These are phyloP conservation scores for Agrilus cyanescens DNA, from an alignment of 2,888 invertebrate genomes.

Conservation along the genomic window DNA sequence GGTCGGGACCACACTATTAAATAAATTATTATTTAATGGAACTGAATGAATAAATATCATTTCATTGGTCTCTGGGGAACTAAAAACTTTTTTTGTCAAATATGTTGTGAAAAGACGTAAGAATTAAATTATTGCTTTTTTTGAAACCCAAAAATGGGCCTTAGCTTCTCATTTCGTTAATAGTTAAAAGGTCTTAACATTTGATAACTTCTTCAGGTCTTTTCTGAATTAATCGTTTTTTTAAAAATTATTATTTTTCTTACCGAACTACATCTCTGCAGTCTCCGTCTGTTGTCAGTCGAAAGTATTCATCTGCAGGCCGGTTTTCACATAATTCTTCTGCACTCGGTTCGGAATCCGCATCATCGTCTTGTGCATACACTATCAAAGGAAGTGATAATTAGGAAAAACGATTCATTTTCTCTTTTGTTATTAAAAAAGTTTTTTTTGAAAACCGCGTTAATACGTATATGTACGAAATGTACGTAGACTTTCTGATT, in stretches of 20 bases:
- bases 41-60: too few relatives aligned
- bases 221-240: not conserved
- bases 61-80: too few relatives aligned
- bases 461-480: too few relatives aligned
- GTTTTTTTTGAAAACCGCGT: too few relatives aligned
- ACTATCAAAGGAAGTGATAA: constrained; percentile 28
- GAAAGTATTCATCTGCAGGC: constrained; percentile 86
- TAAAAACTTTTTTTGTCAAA: too few relatives aligned
- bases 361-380: constrained; percentile 54
- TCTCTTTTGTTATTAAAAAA: too few relatives aligned
- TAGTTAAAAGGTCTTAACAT: constrained; percentile 1
- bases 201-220: not conserved
- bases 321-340: constrained; percentile 81
- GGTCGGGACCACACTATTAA: too few relatives aligned
- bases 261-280: constrained; percentile 91
- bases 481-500: too few relatives aligned
- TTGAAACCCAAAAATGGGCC: too few relatives aligned
- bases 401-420: not conserved
- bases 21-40: too few relatives aligned
- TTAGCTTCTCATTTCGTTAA: not conserved
- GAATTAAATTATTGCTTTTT: too few relatives aligned
- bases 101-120: too few relatives aligned
- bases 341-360: constrained; percentile 45
- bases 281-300: constrained; percentile 70
- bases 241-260: constrained; percentile 19